Percentiles rank a stretch among this genome's conserved stretches.
Conservation (phyloP, 2,113 vertebrate genomes). For the Trichechus manatus region DNA sequence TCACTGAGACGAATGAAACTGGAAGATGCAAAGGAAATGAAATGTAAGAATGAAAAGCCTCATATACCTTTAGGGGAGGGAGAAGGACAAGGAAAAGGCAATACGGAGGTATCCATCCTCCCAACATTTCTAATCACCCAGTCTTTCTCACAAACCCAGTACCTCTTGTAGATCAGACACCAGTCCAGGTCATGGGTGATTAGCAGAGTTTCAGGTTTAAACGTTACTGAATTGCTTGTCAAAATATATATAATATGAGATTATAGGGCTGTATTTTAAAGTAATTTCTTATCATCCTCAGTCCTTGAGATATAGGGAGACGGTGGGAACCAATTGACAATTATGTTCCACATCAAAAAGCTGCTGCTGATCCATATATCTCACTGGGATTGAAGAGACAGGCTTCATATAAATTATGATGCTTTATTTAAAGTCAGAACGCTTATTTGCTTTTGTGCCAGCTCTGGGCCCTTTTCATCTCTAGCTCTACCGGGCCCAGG, state of each 20-base stretch:
- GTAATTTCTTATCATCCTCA: slow-evolving; percentile 78
- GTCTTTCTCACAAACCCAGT: not conserved
- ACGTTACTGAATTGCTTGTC: slow-evolving; percentile 8
- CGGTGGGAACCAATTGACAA: slow-evolving; percentile 80
- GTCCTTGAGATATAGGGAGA: slow-evolving; percentile 80
- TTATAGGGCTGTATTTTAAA: slow-evolving; percentile 26
- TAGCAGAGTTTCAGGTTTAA: slow-evolving; percentile 33
- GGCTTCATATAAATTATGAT: slow-evolving; percentile 88
- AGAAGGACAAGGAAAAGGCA: not conserved
- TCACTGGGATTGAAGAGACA: slow-evolving; percentile 81
- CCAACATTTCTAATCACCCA: no score
- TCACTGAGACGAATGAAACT: slow-evolving; percentile 45
- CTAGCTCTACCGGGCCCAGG: slow-evolving; percentile 86
- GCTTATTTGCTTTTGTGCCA: slow-evolving; percentile 91
- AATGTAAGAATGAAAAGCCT: slow-evolving; percentile 4
- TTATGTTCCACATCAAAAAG: slow-evolving; percentile 85
- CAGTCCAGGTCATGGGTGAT: not conserved
- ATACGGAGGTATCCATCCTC: accelerated
- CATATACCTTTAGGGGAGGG: not conserved
- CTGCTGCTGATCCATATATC: slow-evolving; percentile 83
- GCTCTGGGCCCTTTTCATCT: slow-evolving; percentile 90
- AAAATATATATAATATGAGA: slow-evolving; percentile 29
- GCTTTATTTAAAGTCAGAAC: slow-evolving; percentile 90
- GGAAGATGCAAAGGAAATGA: slow-evolving; percentile 11
- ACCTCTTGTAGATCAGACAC: not conserved